A percentile compares a stretch with the other conserved stretches of the same genome.
Conservation (phyloP, 2,888 invertebrate species). For the Coelinius sp. region DNA sequence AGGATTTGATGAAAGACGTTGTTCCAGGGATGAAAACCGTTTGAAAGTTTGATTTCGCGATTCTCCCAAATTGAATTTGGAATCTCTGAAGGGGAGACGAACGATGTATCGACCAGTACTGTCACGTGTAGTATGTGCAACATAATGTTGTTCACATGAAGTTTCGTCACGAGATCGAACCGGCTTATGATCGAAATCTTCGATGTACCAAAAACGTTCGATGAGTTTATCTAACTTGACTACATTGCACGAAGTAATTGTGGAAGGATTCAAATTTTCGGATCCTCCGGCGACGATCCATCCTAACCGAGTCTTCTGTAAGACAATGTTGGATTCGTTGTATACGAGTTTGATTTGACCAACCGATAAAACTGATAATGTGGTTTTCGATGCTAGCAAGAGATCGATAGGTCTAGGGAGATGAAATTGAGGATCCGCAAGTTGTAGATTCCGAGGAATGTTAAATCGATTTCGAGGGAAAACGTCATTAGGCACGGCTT, state of each 20-base stretch:
- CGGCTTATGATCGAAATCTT: background rate
- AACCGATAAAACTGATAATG: constrained; percentile 30
- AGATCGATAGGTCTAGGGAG: constrained; percentile 25
- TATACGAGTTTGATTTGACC: constrained; percentile 32
- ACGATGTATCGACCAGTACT: constrained; percentile 32
- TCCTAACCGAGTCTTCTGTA: constrained; percentile 44
- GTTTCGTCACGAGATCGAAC: background rate
- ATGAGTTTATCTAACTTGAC: too few relatives aligned
- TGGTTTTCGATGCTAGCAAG: constrained; percentile 22
- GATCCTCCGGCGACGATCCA: constrained; percentile 45
- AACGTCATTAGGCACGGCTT: constrained; percentile 36
- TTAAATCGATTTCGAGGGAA: constrained; percentile 34
- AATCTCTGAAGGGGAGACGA: constrained; percentile 33
- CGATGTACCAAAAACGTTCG: background rate
- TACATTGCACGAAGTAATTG: background rate
- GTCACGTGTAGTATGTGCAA: constrained; percentile 28
- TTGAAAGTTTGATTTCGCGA: constrained; percentile 31
- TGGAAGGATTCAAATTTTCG: background rate
- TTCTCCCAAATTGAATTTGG: constrained; percentile 30
- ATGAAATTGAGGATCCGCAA: constrained; percentile 34
- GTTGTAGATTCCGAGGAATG: constrained; percentile 11
- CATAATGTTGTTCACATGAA: background rate
- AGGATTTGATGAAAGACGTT: constrained; percentile 22
- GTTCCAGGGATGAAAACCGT: background rate
- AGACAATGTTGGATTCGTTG: constrained; percentile 25